Conservation (phyloP, 2,797 vertebrate genomes). For the Halcyon badia region DNA sequence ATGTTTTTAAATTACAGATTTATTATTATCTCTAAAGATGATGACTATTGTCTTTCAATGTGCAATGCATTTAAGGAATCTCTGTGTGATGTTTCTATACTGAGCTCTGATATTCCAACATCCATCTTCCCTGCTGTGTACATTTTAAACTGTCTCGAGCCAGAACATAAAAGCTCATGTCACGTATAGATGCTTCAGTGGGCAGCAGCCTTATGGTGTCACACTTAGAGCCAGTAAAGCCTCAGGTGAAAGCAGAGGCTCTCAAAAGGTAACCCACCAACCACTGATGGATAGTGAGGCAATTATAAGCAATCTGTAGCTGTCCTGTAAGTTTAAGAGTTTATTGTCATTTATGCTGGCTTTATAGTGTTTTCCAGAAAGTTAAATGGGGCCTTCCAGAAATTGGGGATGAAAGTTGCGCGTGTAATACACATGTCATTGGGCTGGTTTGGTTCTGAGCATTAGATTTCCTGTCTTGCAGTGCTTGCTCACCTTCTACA, state of each 20-base stretch:
- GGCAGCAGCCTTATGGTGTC: not conserved
- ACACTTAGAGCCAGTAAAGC: not conserved
- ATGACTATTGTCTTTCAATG: not conserved
- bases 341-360: not conserved
- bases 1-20: not conserved
- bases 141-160: not conserved
- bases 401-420: fast-evolving
- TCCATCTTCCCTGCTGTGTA: not conserved
- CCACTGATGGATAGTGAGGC: not conserved
- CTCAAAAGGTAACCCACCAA: not conserved
- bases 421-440: not conserved
- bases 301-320: not conserved
- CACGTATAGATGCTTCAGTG: not conserved
- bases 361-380: not conserved
- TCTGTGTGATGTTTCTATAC: not conserved
- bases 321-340: not conserved
- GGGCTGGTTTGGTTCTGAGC: not conserved
- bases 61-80: not conserved
- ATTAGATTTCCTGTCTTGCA: not conserved
- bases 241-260: not conserved
- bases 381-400: not conserved
- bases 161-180: not conserved
- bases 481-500: not conserved
- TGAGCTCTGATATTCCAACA: not conserved
- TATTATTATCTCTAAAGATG: not conserved